phyloP scores from a whole-genome alignment of 2,888 invertebrate genomes.

The Leucophora obtusa region DNA sequence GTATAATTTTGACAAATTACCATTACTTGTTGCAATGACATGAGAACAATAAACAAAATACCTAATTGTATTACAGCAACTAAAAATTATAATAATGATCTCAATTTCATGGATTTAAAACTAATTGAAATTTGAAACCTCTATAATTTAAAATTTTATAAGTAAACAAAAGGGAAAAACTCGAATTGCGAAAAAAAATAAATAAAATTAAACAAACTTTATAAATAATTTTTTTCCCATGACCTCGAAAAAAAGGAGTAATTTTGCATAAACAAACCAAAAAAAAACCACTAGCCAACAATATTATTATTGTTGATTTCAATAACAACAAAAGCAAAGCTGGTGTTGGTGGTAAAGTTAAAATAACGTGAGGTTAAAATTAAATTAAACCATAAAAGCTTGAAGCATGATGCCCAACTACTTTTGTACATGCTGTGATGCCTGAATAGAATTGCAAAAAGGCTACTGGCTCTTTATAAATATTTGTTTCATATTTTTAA shows the following conservation, averaged over 20 bases:
- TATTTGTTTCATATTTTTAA: not conserved
- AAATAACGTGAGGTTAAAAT: slow-evolving; percentile 73
- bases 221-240: slow-evolving; percentile 70
- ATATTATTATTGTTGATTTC: slow-evolving; percentile 8
- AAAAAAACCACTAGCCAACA: slow-evolving; percentile 64
- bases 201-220: slow-evolving; percentile 38
- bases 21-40: not conserved
- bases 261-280: slow-evolving; percentile 63
- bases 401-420: not conserved
- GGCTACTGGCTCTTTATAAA: not conserved
- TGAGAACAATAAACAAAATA: not conserved
- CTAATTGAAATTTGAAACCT: slow-evolving; percentile 52
- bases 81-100: slow-evolving; percentile 61
- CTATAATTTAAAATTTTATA: slow-evolving; percentile 43
- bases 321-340: not conserved
- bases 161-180: slow-evolving; percentile 24
- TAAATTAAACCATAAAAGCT: slow-evolving; percentile 47
- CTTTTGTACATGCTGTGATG: not conserved
- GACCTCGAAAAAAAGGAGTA: slow-evolving; percentile 75
- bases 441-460: not conserved
- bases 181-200: slow-evolving; percentile 13
- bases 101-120: slow-evolving; percentile 64
- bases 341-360: slow-evolving; percentile 31
- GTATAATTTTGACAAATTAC: not conserved
- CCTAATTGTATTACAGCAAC: not conserved